Percentiles rank a stretch among this genome's conserved stretches.
phyloP scores from a whole-genome alignment of 2,113 vertebrate species.

The Semnornis frantzii region DNA sequence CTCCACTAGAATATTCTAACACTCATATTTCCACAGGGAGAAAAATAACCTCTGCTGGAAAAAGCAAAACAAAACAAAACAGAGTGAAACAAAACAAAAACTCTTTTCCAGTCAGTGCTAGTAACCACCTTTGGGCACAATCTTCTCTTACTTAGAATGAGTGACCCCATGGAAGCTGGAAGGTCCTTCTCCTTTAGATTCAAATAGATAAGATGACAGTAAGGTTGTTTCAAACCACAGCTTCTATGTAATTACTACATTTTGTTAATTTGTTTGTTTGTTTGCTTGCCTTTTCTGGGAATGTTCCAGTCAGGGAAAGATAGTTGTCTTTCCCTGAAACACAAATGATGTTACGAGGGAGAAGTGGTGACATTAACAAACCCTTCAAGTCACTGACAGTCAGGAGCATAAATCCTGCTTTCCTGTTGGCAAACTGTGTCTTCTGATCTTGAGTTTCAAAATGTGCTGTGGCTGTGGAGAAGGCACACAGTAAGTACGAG shows the following conservation, averaged over 20 bases:
- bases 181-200: not conserved
- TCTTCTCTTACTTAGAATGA: not conserved
- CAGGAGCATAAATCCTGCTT: not conserved
- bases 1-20: not conserved
- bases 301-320: not conserved
- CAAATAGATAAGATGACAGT: not conserved
- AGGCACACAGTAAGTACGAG: not conserved
- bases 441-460: not conserved
- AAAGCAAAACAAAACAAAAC: not conserved
- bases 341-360: not conserved
- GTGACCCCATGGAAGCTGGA: not conserved
- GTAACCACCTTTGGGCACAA: not conserved
- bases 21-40: not conserved
- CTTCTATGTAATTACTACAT: not conserved
- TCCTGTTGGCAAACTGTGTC: not conserved
- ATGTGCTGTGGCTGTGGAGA: rapidly evolving
- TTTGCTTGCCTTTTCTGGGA: not conserved
- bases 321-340: not conserved
- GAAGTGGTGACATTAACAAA: not conserved
- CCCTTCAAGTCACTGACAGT: not conserved
- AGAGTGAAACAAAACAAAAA: not conserved
- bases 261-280: not conserved
- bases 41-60: not conserved
- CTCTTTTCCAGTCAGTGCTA: not conserved
- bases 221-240: not conserved